Evolutionary conservation across 2,113 vertebrate species (phyloP).

Genomic region (Poeciliopsis occidentalis): DNA sequence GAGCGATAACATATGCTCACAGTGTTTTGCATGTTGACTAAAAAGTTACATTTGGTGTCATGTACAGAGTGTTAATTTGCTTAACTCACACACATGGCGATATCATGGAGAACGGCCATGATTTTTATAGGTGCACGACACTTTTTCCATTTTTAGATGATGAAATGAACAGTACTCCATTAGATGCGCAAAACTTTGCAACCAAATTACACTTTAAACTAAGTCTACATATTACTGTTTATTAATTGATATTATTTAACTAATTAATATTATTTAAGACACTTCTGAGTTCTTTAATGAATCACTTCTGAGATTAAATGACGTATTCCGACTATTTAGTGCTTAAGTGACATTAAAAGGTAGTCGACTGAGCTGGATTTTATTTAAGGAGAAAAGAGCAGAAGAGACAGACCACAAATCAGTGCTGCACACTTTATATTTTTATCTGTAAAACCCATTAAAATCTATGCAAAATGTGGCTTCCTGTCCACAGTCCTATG

Average conservation of each 20-base stretch:
- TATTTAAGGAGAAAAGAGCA: background rate
- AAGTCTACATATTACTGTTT: background rate
- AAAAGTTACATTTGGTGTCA: background rate
- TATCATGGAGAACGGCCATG: background rate
- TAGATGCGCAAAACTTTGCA: background rate
- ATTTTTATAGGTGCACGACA: background rate
- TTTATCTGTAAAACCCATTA: background rate
- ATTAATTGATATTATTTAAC: background rate
- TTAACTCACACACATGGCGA: background rate
- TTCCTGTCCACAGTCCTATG: background rate
- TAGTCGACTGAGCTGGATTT: background rate
- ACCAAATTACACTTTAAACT: no score
- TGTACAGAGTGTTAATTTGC: background rate
- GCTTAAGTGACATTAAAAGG: background rate
- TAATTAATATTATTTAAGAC: background rate
- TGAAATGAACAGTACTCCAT: background rate
- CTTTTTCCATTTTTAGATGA: background rate
- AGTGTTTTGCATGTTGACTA: background rate
- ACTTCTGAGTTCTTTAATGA: background rate
- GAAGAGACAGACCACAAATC: background rate
- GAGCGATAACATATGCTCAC: background rate
- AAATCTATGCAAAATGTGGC: background rate
- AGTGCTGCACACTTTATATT: background rate
- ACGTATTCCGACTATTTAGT: background rate
- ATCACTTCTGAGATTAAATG: background rate